Percentiles rank a stretch among this genome's conserved stretches.
Conservation (phyloP, 92 coral and sea anemone species). For the Phymanthus crucifer region DNA sequence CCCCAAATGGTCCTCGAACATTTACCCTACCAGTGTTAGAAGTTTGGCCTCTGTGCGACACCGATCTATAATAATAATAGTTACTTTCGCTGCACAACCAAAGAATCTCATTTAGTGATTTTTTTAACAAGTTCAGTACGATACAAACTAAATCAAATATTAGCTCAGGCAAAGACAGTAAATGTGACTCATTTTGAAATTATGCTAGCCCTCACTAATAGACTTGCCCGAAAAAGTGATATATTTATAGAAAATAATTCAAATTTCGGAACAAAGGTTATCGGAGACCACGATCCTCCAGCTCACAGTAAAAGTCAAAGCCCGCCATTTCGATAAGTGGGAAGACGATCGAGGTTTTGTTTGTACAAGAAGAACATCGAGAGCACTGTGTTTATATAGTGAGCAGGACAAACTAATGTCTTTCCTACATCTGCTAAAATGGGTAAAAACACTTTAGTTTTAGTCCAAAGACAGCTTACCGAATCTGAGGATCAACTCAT, state of each 20-base stretch:
- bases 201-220: neutral
- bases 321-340: constrained; percentile 7
- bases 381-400: neutral
- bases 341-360: neutral
- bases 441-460: neutral
- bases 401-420: too few relatives aligned
- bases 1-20: constrained; percentile 2
- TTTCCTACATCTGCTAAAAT: neutral
- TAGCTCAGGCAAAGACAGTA: neutral
- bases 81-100: neutral
- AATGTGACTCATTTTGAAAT: neutral
- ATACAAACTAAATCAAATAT: neutral
- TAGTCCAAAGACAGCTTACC: neutral
- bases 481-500: neutral
- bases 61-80: constrained; percentile 2
- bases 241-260: constrained; percentile 3
- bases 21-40: neutral
- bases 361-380: neutral
- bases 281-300: neutral
- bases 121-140: neutral
- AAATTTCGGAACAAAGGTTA: constrained; percentile 10
- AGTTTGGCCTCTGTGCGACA: neutral
- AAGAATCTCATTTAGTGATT: too few relatives aligned
- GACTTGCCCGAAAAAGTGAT: neutral
- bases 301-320: neutral